Conservation (phyloP, 2,113 vertebrate genomes). For the Ariopsis seemanni region DNA sequence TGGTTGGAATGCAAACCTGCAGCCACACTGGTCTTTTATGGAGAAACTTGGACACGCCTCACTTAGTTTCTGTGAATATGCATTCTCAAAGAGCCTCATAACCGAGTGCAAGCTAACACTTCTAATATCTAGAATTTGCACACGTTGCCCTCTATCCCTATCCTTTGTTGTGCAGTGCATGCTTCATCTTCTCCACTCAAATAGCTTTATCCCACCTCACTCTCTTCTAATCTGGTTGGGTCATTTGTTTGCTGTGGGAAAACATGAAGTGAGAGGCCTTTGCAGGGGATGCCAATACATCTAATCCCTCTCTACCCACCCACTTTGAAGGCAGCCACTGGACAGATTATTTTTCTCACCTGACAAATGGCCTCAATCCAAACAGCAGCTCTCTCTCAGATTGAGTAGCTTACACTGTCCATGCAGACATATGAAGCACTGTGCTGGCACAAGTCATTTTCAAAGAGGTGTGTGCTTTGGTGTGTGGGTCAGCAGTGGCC, state of each 20-base stretch:
- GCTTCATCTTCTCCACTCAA: conserved; percentile 17
- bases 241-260: conserved; percentile 48
- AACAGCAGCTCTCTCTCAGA: conserved; percentile 28
- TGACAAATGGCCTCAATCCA: conserved; percentile 52
- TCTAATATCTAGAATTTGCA: conserved; percentile 3
- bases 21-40: background rate
- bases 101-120: background rate
- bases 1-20: background rate
- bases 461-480: conserved; percentile 4
- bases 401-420: conserved; percentile 5
- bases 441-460: conserved; percentile 24
- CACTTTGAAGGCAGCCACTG: conserved; percentile 32
- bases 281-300: conserved; percentile 43
- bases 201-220: conserved; percentile 20
- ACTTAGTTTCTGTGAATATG: background rate
- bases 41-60: background rate
- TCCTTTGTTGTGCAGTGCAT: conserved; percentile 5
- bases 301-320: conserved; percentile 41
- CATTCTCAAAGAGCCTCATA: background rate
- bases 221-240: conserved; percentile 27
- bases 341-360: conserved; percentile 43
- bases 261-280: conserved; percentile 48
- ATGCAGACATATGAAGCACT: conserved; percentile 41
- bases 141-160: conserved; percentile 2
- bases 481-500: background rate